phyloP scores from a whole-genome alignment of 2,888 invertebrate genomes.

The Drosophila borborema region DNA sequence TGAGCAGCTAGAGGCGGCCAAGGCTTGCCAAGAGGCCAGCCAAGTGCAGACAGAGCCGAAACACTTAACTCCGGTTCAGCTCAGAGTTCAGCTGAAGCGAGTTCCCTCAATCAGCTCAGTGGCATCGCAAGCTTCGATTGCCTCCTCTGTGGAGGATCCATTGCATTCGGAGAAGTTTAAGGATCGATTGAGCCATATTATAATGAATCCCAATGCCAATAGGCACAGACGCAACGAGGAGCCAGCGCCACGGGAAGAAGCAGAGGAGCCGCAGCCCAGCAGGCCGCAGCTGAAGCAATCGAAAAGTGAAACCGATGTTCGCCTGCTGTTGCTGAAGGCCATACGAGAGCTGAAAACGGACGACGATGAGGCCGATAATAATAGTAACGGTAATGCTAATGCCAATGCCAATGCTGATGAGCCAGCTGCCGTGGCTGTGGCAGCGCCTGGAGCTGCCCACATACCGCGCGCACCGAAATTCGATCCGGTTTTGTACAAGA shows the following conservation, averaged over 20 bases:
- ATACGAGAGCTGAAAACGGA: conserved; percentile 69
- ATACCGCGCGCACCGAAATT: conserved; percentile 84
- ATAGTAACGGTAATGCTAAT: conserved; percentile 1
- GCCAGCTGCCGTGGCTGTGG: conserved; percentile 7
- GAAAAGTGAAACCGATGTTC: conserved; percentile 82
- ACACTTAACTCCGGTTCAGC: not conserved
- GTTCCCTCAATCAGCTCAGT: conserved; percentile 36
- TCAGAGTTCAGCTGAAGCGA: conserved; percentile 23
- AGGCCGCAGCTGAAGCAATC: conserved; percentile 73
- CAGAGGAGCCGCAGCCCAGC: conserved; percentile 9
- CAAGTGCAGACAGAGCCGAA: not conserved
- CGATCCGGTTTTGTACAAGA: conserved; percentile 83
- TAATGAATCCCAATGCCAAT: conserved; percentile 55
- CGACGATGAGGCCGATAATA: conserved; percentile 44
- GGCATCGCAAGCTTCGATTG: conserved; percentile 52
- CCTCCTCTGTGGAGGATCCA: conserved; percentile 70
- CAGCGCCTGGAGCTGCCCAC: conserved; percentile 19
- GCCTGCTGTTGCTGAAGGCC: conserved; percentile 62
- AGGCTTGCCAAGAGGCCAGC: not conserved
- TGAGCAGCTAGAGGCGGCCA: conserved; percentile 54
- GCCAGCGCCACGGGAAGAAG: not conserved
- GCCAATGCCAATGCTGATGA: conserved; percentile 9
- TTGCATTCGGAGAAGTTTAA: conserved; percentile 80
- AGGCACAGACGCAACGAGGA: conserved; percentile 38
- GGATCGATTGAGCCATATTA: conserved; percentile 74